Conservation (phyloP, 2,113 vertebrate genomes). For the Epinephelus moara region DNA sequence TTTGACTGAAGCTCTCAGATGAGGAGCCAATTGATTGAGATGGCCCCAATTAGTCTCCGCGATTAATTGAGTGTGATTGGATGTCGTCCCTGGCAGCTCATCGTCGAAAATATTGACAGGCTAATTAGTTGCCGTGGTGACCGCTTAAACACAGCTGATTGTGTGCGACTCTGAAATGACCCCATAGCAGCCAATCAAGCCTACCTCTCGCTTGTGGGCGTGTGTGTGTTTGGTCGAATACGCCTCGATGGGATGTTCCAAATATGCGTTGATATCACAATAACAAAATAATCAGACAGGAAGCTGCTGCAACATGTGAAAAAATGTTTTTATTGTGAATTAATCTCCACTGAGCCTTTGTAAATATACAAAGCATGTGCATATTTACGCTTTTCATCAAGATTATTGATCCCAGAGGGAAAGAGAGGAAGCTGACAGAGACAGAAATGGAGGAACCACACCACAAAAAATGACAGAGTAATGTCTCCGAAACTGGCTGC, state of each 20-base stretch:
- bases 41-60: constrained; percentile 76
- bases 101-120: constrained; percentile 71
- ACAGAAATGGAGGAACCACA: neutral
- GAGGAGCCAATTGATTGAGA: constrained; percentile 76
- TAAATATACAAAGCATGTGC: neutral
- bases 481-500: neutral
- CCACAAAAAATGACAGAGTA: neutral
- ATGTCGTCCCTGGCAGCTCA: constrained; percentile 57
- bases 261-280: neutral
- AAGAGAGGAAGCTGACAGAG: no score
- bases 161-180: constrained; percentile 63
- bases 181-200: constrained; percentile 44
- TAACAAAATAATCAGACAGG: neutral
- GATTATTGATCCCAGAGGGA: neutral
- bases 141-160: constrained; percentile 68
- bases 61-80: constrained; percentile 78
- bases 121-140: constrained; percentile 76
- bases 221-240: constrained; percentile 12
- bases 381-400: neutral
- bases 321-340: neutral
- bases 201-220: neutral
- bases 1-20: constrained; percentile 71
- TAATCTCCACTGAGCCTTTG: neutral
- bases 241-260: neutral
- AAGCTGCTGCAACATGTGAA: neutral